Evolutionary conservation across 1,140 invertebrate genomes (phyloP).

Genomic region (Drosophila tsacasi): DNA sequence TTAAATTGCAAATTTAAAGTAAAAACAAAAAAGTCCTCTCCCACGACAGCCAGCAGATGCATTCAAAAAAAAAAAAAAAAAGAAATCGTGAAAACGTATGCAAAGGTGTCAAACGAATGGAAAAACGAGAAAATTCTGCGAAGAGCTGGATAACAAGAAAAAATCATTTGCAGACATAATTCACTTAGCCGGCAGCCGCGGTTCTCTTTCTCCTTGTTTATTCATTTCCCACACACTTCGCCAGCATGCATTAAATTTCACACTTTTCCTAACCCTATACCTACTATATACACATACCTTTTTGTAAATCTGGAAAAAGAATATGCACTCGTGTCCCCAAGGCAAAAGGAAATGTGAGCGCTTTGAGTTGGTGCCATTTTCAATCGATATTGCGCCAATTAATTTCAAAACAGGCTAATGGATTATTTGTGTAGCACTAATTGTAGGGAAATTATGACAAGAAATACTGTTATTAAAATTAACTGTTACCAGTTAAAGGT

Average conservation of each 20-base stretch:
- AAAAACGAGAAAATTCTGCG: conserved; percentile 9
- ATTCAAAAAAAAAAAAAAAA: neutral
- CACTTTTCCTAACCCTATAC: conserved; percentile 6
- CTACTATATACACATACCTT: neutral
- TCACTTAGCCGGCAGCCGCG: conserved; percentile 48
- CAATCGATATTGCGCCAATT: conserved; percentile 12
- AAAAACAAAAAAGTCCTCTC: conserved; percentile 42
- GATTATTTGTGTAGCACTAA: neutral
- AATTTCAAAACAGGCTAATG: conserved; percentile 10
- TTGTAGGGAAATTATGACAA: neutral
- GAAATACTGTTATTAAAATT: neutral
- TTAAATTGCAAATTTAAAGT: conserved; percentile 77
- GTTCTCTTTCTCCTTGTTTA: conserved; percentile 18
- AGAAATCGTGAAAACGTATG: conserved; percentile 48
- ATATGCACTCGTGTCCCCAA: conserved; percentile 32
- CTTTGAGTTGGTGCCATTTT: neutral
- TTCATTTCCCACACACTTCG: conserved; percentile 7
- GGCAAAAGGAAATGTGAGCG: conserved; percentile 10
- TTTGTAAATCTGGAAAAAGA: conserved; percentile 49
- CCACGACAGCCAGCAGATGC: conserved; percentile 26
- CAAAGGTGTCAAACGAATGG: conserved; percentile 47
- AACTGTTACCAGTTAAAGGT: neutral
- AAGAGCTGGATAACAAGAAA: conserved; percentile 31
- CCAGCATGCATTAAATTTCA: conserved; percentile 14
- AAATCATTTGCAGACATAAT: conserved; percentile 64